These are phyloP conservation scores for Helleia helle DNA, from an alignment of 2,888 invertebrate species.

Conservation along the genomic window DNA sequence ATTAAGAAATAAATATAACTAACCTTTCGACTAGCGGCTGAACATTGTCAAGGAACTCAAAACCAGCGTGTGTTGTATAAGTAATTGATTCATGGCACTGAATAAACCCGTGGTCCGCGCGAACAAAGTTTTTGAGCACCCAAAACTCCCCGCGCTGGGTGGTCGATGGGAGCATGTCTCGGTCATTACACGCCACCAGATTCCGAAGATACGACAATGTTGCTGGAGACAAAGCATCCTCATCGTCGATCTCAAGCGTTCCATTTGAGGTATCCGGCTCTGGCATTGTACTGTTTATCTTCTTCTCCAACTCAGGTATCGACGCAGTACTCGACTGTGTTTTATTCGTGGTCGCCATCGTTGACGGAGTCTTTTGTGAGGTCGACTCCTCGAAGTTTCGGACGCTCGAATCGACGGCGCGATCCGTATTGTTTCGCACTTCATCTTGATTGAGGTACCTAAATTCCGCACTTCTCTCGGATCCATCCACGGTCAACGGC, in stretches of 20 bases:
- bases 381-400: conserved; percentile 47
- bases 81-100: conserved; percentile 90
- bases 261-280: conserved; percentile 47
- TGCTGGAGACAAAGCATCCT: conserved; percentile 47
- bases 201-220: conserved; percentile 53
- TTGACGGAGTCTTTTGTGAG: conserved; percentile 57
- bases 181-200: conserved; percentile 78
- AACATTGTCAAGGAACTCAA: conserved; percentile 92
- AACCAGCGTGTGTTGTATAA: conserved; percentile 94
- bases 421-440: conserved; percentile 41
- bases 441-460: conserved; percentile 40
- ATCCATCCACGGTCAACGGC: conserved; percentile 48
- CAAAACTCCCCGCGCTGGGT: conserved; percentile 87
- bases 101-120: conserved; percentile 78
- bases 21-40: conserved; percentile 85
- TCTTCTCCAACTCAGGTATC: conserved; percentile 45
- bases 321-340: conserved; percentile 59
- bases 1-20: too few relatives aligned
- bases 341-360: conserved; percentile 51
- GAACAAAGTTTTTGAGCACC: conserved; percentile 91
- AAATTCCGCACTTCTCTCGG: conserved; percentile 42
- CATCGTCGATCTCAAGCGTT: conserved; percentile 48
- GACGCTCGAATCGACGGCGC: conserved; percentile 32
- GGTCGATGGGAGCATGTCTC: conserved; percentile 72
- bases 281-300: conserved; percentile 40